These are phyloP conservation scores for Drosophila phalerata DNA, from an alignment of 2,888 invertebrate genomes.

Conservation along the genomic window DNA sequence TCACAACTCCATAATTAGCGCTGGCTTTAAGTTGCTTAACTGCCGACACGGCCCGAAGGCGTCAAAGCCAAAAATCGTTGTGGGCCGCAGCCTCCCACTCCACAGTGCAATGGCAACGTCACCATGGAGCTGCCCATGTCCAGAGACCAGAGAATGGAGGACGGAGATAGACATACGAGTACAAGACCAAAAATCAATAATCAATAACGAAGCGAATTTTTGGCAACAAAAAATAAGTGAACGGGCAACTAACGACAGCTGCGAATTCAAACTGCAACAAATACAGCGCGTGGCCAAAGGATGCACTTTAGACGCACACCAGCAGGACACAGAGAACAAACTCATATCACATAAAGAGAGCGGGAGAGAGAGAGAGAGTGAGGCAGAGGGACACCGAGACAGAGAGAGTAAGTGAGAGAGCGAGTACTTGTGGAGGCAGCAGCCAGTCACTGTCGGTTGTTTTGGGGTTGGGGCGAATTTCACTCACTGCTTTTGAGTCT, in stretches of 20 bases:
- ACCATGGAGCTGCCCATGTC: conserved; percentile 14
- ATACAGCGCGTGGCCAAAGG: conserved; percentile 65
- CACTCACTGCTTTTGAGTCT: conserved; percentile 52
- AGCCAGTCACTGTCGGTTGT: conserved; percentile 46
- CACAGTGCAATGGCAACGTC: not conserved
- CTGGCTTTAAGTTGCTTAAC: conserved; percentile 54
- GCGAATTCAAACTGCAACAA: conserved; percentile 65
- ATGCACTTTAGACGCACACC: conserved; percentile 56
- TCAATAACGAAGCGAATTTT: conserved; percentile 65
- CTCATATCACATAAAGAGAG: not conserved
- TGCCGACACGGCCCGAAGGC: conserved; percentile 15
- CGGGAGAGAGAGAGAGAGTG: not conserved
- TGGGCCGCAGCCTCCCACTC: not conserved
- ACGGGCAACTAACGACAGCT: conserved; percentile 48
- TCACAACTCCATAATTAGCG: conserved; percentile 36
- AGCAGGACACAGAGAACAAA: conserved; percentile 32
- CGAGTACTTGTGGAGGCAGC: conserved; percentile 52
- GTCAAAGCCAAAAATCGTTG: conserved; percentile 20
- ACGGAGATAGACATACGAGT: conserved; percentile 8
- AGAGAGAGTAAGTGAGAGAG: conserved; percentile 19
- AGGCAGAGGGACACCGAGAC: conserved; percentile 21
- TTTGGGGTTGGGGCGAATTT: conserved; percentile 64
- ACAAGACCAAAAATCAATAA: conserved; percentile 70
- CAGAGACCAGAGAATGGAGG: conserved; percentile 1
- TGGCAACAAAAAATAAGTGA: conserved; percentile 48